Percentiles rank a stretch among this genome's conserved stretches.
Evolutionary conservation across 1,140 invertebrate genomes (phyloP).

Genomic region (Thalassaphorura encarpata): DNA sequence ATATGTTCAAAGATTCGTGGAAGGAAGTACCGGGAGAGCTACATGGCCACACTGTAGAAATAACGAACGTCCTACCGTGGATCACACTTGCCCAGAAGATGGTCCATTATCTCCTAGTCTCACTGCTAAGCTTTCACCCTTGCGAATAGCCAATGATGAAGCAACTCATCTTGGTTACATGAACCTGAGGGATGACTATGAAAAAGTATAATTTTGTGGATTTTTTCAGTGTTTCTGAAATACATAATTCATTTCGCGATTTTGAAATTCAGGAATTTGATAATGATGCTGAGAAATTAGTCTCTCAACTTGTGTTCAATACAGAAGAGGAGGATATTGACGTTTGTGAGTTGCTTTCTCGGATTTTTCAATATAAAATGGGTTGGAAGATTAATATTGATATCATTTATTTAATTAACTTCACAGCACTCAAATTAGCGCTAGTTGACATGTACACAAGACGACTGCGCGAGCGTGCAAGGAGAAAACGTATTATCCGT

Average conservation of each 20-base stretch:
- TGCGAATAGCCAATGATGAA: slow-evolving; percentile 44
- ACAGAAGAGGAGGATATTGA: slow-evolving; percentile 82
- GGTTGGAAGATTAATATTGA: slow-evolving; percentile 24
- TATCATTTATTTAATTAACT: slow-evolving; percentile 12
- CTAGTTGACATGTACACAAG: slow-evolving; percentile 84
- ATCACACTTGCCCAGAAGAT: slow-evolving; percentile 62
- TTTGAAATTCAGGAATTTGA: slow-evolving; percentile 65
- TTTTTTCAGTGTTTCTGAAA: not conserved
- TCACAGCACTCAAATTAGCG: slow-evolving; percentile 53
- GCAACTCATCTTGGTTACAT: slow-evolving; percentile 77
- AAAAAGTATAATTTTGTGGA: slow-evolving; percentile 51
- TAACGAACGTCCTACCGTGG: slow-evolving; percentile 45
- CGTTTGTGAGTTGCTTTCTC: slow-evolving; percentile 47
- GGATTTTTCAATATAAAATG: slow-evolving; percentile 1
- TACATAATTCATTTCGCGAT: not conserved
- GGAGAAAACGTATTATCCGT: slow-evolving; percentile 73
- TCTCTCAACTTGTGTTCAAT: slow-evolving; percentile 65
- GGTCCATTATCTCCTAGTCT: slow-evolving; percentile 67
- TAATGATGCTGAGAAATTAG: slow-evolving; percentile 78
- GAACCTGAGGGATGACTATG: slow-evolving; percentile 91
- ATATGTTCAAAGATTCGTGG: slow-evolving; percentile 77
- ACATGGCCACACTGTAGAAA: slow-evolving; percentile 49
- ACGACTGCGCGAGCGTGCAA: slow-evolving; percentile 68
- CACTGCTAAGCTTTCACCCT: slow-evolving; percentile 57
- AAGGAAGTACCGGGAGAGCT: slow-evolving; percentile 75